Evolutionary conservation across 1,140 invertebrate species (phyloP).

Genomic region (Dufourea novaeangliae): DNA sequence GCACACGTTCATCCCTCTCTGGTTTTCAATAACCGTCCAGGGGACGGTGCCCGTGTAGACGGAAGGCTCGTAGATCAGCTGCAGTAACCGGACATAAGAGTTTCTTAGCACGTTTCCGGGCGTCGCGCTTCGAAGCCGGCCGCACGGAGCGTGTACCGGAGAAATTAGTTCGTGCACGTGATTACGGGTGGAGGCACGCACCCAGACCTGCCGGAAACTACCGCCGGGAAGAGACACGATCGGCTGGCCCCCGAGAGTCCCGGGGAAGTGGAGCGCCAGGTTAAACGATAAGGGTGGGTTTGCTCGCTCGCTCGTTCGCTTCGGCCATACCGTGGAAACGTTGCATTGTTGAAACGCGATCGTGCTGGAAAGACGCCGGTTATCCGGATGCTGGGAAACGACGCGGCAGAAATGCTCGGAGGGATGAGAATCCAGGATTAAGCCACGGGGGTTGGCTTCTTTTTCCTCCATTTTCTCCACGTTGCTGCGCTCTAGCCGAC

Average conservation of each 20-base stretch:
- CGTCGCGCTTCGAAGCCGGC: constrained; percentile 36
- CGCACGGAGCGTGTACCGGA: constrained; percentile 60
- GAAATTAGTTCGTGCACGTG: constrained; percentile 74
- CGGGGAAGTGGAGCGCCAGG: background rate
- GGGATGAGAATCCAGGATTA: background rate
- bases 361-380: background rate
- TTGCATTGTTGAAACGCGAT: constrained; percentile 20
- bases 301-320: no score
- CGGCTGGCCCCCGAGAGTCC: background rate
- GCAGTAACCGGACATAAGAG: constrained; percentile 37
- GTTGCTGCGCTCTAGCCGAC: no score
- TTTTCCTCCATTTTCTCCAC: no score
- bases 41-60: background rate
- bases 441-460: no score
- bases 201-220: constrained; percentile 49
- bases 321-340: background rate
- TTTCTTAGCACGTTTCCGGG: constrained; percentile 62
- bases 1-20: background rate
- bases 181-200: constrained; percentile 71
- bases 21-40: constrained; percentile 17
- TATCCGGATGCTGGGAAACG: background rate
- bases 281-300: constrained; percentile 23
- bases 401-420: background rate
- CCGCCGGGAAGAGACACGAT: constrained; percentile 28
- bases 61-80: background rate